Evolutionary conservation across 1,140 invertebrate genomes (phyloP).

Genomic region (Procambarus virginalis): DNA sequence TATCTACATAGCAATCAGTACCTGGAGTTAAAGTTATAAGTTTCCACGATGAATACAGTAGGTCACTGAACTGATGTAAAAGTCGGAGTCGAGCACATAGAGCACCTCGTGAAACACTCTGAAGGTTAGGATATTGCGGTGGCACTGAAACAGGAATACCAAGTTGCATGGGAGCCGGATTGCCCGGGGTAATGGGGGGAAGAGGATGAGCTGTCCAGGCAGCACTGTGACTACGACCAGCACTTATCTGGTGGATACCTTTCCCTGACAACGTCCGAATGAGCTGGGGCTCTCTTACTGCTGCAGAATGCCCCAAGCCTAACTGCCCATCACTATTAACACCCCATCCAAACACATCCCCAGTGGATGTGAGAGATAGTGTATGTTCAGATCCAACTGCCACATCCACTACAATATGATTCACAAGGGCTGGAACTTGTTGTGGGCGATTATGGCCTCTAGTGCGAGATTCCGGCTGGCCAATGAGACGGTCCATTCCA

Average conservation of each 20-base stretch:
- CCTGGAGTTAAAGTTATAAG: slow-evolving; percentile 77
- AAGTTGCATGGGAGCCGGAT: slow-evolving; percentile 76
- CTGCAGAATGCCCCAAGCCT: slow-evolving; percentile 78
- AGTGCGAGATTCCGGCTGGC: slow-evolving; percentile 76
- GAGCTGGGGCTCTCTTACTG: slow-evolving; percentile 78
- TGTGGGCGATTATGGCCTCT: slow-evolving; percentile 75
- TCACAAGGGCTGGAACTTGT: slow-evolving; percentile 75
- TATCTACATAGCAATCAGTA: slow-evolving; percentile 72
- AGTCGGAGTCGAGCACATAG: slow-evolving; percentile 78
- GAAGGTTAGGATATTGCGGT: slow-evolving; percentile 78
- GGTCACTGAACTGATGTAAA: slow-evolving; percentile 80
- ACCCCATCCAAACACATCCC: slow-evolving; percentile 82
- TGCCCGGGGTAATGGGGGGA: slow-evolving; percentile 75
- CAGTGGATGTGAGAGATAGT: slow-evolving; percentile 78
- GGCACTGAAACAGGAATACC: slow-evolving; percentile 78
- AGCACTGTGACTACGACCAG: slow-evolving; percentile 80
- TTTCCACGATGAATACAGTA: slow-evolving; percentile 80
- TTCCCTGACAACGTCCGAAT: slow-evolving; percentile 78
- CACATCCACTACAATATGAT: slow-evolving; percentile 79
- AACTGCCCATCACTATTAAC: slow-evolving; percentile 81
- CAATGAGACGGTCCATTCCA: slow-evolving; percentile 80
- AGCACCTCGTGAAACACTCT: slow-evolving; percentile 75
- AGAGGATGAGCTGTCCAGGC: slow-evolving; percentile 80
- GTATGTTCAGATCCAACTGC: slow-evolving; percentile 81
- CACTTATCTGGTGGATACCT: slow-evolving; percentile 78